Evolutionary conservation across 2,797 vertebrate genomes (phyloP).

Genomic region (Onychomys torridus): DNA sequence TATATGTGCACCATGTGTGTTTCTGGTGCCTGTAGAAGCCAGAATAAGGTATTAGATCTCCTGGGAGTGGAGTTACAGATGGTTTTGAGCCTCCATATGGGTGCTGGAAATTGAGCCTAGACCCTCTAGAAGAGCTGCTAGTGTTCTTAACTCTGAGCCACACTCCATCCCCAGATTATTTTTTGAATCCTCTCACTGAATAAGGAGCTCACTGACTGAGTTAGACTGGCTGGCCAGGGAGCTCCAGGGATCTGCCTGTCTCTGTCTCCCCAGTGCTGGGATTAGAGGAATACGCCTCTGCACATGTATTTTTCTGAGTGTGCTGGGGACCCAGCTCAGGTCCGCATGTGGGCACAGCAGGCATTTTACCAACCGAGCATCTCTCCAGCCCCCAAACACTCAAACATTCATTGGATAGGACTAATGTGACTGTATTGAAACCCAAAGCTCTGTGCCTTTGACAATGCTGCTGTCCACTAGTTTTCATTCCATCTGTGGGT

Average conservation of each 20-base stretch:
- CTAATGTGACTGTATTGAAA: not conserved
- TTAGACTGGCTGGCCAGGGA: not conserved
- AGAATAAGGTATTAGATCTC: not conserved
- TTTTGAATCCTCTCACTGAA: not conserved
- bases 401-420: not conserved
- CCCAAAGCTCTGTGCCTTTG: not conserved
- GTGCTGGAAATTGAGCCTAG: not conserved
- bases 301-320: not conserved
- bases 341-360: no score
- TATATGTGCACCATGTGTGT: not conserved
- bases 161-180: not conserved
- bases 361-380: not conserved
- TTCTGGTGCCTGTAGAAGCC: not conserved
- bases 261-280: not conserved
- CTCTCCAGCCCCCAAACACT: not conserved
- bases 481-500: conserved; percentile 12
- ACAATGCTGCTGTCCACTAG: not conserved
- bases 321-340: no score
- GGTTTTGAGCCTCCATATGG: not conserved
- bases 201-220: not conserved
- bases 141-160: not conserved
- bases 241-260: not conserved
- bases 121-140: not conserved
- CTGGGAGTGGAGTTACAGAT: not conserved
- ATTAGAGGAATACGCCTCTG: no score